phyloP scores from a whole-genome alignment of 2,797 vertebrate genomes.

The Rhinichthys osculus region DNA sequence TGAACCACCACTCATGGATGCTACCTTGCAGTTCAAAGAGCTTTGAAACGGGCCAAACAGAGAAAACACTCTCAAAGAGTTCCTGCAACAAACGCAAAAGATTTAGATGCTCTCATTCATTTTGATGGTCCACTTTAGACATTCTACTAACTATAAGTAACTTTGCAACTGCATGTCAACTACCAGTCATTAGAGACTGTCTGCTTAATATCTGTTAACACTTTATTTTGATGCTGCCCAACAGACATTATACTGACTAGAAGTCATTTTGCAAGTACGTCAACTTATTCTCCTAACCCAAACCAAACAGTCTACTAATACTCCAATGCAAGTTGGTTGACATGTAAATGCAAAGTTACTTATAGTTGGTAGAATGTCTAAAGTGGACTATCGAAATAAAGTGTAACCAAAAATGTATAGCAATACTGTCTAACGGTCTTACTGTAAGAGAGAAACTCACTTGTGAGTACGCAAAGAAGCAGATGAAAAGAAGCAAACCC shows the following conservation, averaged over 20 bases:
- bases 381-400: neutral
- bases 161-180: neutral
- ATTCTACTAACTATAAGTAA: neutral
- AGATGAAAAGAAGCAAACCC: constrained; percentile 88
- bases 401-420: neutral
- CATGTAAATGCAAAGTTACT: neutral
- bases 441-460: constrained; percentile 69
- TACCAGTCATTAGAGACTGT: neutral
- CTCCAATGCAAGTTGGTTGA: neutral
- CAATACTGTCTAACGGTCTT: neutral
- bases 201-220: neutral
- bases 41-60: constrained; percentile 92
- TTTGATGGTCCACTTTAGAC: neutral
- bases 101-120: neutral
- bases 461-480: constrained; percentile 91
- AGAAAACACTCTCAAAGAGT: constrained; percentile 92
- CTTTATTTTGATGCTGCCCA: neutral
- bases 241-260: neutral
- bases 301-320: neutral
- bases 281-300: neutral
- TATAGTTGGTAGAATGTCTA: neutral
- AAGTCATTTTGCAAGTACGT: neutral
- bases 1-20: constrained; percentile 98
- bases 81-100: constrained; percentile 74
- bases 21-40: constrained; percentile 93